phyloP scores from a whole-genome alignment of 1,140 invertebrate species.

The Schlechtendalia chinensis region DNA sequence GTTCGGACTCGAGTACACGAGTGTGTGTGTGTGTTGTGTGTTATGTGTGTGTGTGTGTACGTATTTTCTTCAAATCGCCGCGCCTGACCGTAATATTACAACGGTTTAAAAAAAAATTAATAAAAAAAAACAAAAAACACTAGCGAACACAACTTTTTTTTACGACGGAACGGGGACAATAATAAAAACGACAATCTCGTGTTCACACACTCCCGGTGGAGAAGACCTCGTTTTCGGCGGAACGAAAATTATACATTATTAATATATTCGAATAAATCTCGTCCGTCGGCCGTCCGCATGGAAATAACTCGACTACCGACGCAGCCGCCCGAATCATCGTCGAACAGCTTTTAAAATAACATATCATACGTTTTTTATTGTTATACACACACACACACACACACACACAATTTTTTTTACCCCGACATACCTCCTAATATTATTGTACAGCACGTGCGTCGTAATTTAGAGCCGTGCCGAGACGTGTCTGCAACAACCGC shows the following conservation, averaged over 20 bases:
- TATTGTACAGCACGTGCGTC: too few relatives aligned
- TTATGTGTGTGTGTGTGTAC: too few relatives aligned
- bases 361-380: too few relatives aligned
- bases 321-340: background rate
- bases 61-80: background rate
- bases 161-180: conserved; percentile 16
- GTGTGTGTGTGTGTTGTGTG: too few relatives aligned
- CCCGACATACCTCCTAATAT: too few relatives aligned
- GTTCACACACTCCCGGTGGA: background rate
- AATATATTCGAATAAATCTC: background rate
- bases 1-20: too few relatives aligned
- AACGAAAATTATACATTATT: background rate
- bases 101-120: background rate
- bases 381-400: too few relatives aligned
- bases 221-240: conserved; percentile 1
- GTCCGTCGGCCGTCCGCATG: background rate
- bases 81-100: background rate
- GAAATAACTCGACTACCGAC: background rate
- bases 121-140: background rate
- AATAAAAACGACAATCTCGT: background rate
- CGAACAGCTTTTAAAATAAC: background rate
- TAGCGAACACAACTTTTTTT: background rate
- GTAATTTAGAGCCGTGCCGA: too few relatives aligned
- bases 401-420: background rate
- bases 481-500: too few relatives aligned